Evolutionary conservation across 1,140 invertebrate species (phyloP), one percentile per base, ranked within the genome.

Genomic region (Heliothis virescens): DNA sequence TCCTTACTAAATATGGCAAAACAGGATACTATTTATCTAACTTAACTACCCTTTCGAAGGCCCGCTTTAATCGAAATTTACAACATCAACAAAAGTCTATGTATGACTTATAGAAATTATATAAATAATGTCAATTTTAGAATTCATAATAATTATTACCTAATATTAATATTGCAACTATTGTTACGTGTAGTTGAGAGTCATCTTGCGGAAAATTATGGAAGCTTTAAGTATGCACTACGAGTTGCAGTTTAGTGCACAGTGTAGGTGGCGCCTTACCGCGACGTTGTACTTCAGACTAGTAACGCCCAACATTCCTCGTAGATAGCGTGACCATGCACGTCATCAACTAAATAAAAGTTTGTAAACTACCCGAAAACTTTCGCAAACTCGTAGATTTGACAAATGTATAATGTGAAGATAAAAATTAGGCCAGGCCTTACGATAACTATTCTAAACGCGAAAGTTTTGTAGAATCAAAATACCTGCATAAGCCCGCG

Each of bases 1-100:
- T 67, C n/a, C 63, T 60, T 60, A 60, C 57, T 16, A 21, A 65
- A 67, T 67, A 67, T 67, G 63, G 63, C 63, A 67, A 48, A 67
- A 47, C 16, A 48, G 41, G 26, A 60, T 13, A 67, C 63, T 67
- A 67, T 15, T 12, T 16, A 67, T 48, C 48, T 48, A 67, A 21
- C 10, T 65, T 18, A 41, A 41, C 34, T 7, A 41, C 34, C 34
- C 34, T 47, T n/a, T n/a, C 7, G 7, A 34, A 67, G 11, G 63
- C n/a, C 57, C 26, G 57, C 11, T 29, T 3, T 29, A 29, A 12
- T 13, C 11, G 26, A 29, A 13, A 29, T 13, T 15, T 13, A 21
- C 16, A n/a, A 48, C 11, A 13, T 21, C 1, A 16, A 62, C 21
- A 60, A 21, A 26, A 29, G 21, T 34, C 26, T 2, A 15, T 10